Evolutionary conservation across 2,113 vertebrate genomes (phyloP).

Genomic region (Phalacrocorax pelagicus): DNA sequence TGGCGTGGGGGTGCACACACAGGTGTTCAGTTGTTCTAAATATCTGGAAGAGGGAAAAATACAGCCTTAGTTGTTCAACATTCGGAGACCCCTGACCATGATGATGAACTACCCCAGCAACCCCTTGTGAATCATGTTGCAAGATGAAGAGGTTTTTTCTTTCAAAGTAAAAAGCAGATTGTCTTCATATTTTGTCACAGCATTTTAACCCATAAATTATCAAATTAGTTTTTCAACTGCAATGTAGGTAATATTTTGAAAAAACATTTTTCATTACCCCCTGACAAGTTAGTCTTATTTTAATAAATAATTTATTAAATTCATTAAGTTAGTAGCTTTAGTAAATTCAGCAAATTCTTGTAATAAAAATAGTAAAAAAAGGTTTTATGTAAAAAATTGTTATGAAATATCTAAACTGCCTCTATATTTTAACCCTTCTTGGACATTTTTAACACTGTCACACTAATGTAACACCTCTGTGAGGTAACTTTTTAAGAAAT

Average conservation of each 20-base stretch:
- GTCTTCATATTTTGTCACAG: background rate
- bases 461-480: background rate
- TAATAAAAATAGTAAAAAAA: background rate
- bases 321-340: background rate
- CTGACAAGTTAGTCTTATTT: background rate
- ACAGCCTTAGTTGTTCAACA: background rate
- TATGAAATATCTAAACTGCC: background rate
- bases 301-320: background rate
- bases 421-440: background rate
- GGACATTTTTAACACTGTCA: background rate
- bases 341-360: background rate
- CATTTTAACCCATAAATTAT: background rate
- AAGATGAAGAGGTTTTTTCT: background rate
- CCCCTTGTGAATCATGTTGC: background rate
- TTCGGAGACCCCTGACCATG: background rate
- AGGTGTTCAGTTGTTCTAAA: background rate
- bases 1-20: fast-evolving
- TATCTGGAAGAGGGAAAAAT: background rate
- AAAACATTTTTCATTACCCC: background rate
- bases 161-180: background rate
- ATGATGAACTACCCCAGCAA: background rate
- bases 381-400: background rate
- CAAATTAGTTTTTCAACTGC: background rate
- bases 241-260: background rate
- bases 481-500: background rate